phyloP scores from a whole-genome alignment of 2,113 vertebrate genomes.

The Osmerus mordax region DNA sequence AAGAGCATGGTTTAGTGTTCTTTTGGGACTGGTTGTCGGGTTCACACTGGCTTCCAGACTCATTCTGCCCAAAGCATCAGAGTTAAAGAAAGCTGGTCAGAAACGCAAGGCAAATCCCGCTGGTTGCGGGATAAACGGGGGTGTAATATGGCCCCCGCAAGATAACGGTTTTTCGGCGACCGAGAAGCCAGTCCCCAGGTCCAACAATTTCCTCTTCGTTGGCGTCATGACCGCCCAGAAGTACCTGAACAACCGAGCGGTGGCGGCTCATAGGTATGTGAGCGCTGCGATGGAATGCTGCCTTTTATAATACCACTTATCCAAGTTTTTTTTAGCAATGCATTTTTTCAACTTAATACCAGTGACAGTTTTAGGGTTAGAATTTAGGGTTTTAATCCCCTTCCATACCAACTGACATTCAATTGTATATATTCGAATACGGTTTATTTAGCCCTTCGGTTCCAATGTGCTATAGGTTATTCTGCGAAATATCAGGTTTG shows the following conservation, averaged over 20 bases:
- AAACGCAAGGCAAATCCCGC: constrained; percentile 69
- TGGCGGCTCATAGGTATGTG: constrained; percentile 87
- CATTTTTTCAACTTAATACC: too few species aligned
- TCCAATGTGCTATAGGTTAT: too few species aligned
- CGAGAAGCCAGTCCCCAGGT: constrained; percentile 52
- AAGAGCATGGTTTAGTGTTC: constrained; percentile 88
- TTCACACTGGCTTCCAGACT: constrained; percentile 89
- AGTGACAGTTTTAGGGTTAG: too few species aligned
- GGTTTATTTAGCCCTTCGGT: too few species aligned
- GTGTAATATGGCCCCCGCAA: constrained; percentile 56
- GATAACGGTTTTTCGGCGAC: constrained; percentile 58
- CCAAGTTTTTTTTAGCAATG: neutral
- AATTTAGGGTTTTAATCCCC: too few species aligned
- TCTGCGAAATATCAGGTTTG: too few species aligned
- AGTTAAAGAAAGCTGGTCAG: constrained; percentile 78
- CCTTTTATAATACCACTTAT: neutral
- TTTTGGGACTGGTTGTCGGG: constrained; percentile 87
- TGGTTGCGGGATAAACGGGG: constrained; percentile 58
- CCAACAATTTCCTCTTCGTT: constrained; percentile 84
- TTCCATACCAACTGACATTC: too few species aligned
- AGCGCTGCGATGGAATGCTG: neutral
- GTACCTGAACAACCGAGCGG: constrained; percentile 88
- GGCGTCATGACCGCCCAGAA: constrained; percentile 98
- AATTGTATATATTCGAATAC: too few species aligned
- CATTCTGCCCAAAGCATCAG: constrained; percentile 79